A percentile compares a stretch with the other conserved stretches of the same genome.
These are phyloP conservation scores for Ammodytes dubius DNA, from an alignment of 2,113 vertebrate genomes.

Conservation along the genomic window DNA sequence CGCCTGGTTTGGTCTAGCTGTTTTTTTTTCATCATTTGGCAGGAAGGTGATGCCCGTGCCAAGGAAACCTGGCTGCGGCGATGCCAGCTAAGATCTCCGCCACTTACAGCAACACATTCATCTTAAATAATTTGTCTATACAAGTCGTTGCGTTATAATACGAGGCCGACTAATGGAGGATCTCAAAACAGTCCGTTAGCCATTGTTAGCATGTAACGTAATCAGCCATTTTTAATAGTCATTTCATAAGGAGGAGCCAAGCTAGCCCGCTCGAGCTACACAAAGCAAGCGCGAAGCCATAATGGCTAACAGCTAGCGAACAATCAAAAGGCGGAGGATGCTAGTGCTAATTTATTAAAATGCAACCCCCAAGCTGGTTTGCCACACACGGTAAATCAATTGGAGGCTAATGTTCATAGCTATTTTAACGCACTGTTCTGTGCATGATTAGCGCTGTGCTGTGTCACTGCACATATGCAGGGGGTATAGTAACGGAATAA, in stretches of 20 bases:
- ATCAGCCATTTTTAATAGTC: constrained; percentile 75
- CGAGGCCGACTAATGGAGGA: neutral
- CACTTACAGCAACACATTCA: neutral
- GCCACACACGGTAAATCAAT: neutral
- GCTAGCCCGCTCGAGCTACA: constrained; percentile 28
- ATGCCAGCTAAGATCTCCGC: neutral
- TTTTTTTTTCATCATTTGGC: constrained; percentile 7
- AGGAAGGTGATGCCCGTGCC: constrained; percentile 21
- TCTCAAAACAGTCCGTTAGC: neutral
- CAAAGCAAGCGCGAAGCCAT: constrained; percentile 56
- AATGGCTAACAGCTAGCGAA: constrained; percentile 50
- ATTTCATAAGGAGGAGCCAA: constrained; percentile 30
- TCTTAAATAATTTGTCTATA: neutral
- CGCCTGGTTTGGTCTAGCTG: neutral
- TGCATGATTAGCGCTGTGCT: neutral
- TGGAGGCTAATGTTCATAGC: neutral
- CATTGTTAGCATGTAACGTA: constrained; percentile 54
- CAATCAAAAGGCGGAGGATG: constrained; percentile 36
- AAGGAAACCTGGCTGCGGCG: neutral
- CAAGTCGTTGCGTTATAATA: fast-evolving
- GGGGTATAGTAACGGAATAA: too few species aligned
- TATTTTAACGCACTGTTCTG: neutral
- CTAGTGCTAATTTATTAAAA: constrained; percentile 57
- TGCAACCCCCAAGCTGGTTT: constrained; percentile 3
- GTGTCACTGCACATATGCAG: neutral